Evolutionary conservation across 2,797 vertebrate species (phyloP).

Genomic region (Lithobates pipiens): DNA sequence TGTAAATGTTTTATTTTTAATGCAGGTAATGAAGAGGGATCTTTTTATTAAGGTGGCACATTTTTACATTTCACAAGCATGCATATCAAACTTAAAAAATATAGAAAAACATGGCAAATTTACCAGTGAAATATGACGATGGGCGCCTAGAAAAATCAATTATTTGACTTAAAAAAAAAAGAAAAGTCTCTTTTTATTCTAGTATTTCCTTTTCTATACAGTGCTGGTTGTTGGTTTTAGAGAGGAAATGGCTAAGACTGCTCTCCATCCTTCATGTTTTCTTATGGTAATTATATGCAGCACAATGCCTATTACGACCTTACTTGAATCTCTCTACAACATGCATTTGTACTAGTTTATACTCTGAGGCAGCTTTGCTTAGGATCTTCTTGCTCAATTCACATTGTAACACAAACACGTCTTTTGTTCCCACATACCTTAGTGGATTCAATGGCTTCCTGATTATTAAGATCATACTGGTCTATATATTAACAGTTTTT

Average conservation of each 20-base stretch:
- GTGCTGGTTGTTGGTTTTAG: background rate
- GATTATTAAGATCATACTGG: background rate
- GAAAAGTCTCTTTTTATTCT: background rate
- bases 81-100: background rate
- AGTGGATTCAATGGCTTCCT: conserved; percentile 5
- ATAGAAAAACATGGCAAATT: background rate
- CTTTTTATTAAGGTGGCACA: too few species aligned
- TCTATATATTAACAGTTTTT: conserved; percentile 14
- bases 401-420: background rate
- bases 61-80: too few species aligned
- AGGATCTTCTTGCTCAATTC: background rate
- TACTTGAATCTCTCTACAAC: background rate
- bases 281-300: conserved; percentile 1
- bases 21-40: too few species aligned
- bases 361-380: background rate
- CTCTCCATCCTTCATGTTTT: background rate
- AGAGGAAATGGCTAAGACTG: background rate
- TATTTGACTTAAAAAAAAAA: background rate
- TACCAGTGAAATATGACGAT: background rate
- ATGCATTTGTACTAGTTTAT: too few species aligned
- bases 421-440: background rate
- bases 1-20: too few species aligned
- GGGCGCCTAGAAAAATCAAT: background rate
- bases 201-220: background rate
- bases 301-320: background rate